Evolutionary conservation across 2,113 vertebrate genomes (phyloP).

Genomic region (Heterochromis multidens): DNA sequence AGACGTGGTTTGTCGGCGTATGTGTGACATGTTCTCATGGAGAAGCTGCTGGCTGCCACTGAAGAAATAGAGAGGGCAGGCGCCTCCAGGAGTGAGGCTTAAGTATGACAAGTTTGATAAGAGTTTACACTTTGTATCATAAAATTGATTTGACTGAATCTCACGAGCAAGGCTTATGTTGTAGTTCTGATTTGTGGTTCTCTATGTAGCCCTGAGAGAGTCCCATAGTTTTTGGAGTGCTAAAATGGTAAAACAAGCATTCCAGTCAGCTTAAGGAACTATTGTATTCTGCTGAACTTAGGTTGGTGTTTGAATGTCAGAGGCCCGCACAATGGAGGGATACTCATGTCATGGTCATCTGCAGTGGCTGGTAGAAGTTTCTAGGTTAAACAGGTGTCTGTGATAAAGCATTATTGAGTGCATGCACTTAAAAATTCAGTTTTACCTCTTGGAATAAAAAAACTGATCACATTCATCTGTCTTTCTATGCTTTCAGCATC

Average conservation of each 20-base stretch:
- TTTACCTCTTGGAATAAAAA: too few species aligned
- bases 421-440: not conserved
- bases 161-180: not conserved
- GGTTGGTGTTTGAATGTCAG: not conserved
- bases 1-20: slow-evolving; percentile 12
- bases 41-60: not conserved
- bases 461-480: not conserved
- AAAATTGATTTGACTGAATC: not conserved
- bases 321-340: not conserved
- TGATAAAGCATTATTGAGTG: not conserved
- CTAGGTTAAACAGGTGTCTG: not conserved
- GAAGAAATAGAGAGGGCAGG: not conserved
- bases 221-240: not conserved
- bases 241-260: not conserved
- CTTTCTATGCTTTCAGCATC: not conserved
- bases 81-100: not conserved
- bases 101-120: not conserved
- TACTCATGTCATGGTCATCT: not conserved
- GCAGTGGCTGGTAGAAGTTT: not conserved
- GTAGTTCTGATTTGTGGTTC: not conserved
- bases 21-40: not conserved
- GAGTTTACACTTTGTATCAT: not conserved
- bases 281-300: not conserved
- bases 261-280: not conserved
- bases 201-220: not conserved